phyloP scores from a whole-genome alignment of 2,888 invertebrate species.

The Palloptera scutellata region DNA sequence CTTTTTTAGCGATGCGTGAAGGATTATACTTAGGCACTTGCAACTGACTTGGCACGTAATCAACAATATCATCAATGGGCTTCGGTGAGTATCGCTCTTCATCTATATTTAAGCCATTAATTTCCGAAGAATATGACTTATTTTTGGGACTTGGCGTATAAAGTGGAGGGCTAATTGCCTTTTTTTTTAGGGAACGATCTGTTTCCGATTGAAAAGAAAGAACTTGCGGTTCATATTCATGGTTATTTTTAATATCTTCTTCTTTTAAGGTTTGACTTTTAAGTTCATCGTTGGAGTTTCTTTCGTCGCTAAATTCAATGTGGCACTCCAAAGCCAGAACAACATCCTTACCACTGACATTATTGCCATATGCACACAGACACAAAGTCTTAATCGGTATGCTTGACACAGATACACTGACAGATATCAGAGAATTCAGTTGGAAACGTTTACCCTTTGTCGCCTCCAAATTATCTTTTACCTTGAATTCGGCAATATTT shows the following conservation, averaged over 20 bases:
- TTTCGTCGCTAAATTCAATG: neutral
- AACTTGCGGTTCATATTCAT: constrained; percentile 3
- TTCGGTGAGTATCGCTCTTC: constrained; percentile 39
- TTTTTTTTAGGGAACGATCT: neutral
- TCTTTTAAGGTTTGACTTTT: too few relatives aligned
- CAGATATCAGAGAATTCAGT: constrained; percentile 7
- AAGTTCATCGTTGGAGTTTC: too few relatives aligned
- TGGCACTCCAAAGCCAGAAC: constrained; percentile 1
- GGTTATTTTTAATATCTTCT: neutral
- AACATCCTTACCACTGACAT: neutral
- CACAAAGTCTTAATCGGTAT: neutral
- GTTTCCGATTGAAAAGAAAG: neutral
- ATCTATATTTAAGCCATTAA: constrained; percentile 13
- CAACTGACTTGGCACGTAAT: constrained; percentile 23
- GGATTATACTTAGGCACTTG: constrained; percentile 37
- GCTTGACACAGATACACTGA: neutral
- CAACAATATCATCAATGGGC: constrained; percentile 14
- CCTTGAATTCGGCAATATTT: neutral
- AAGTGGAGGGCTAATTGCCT: neutral
- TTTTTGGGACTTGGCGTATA: neutral
- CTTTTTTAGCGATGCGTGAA: constrained; percentile 28
- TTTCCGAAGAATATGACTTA: neutral
- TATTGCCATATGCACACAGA: neutral
- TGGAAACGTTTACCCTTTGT: neutral
- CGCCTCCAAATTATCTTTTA: neutral